Evolutionary conservation across 30 jellyfish, hydroid and myxozoan species (phyloP).

Genomic region (Hydractinia echinata): DNA sequence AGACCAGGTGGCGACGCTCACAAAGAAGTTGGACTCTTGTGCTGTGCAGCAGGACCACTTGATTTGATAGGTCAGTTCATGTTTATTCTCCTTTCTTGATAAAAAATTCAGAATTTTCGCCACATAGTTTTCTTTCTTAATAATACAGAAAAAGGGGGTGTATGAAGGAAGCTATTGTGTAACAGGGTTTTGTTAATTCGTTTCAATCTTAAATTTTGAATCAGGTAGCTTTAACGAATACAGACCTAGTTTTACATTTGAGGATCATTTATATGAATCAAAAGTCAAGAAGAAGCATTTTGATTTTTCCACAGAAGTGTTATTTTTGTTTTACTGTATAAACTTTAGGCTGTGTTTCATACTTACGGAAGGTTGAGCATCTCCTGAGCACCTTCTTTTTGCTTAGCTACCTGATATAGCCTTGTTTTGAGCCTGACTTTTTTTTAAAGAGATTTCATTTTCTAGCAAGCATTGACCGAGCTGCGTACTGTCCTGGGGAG

Average conservation of each 20-base stretch:
- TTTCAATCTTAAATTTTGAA: neutral
- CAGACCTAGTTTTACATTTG: no score
- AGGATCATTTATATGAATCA: no score
- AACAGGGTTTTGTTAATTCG: no score
- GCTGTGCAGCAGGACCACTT: conserved; percentile 47
- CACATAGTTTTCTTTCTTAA: neutral
- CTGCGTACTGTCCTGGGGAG: conserved; percentile 37
- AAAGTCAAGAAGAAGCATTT: no score
- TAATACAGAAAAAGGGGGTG: neutral
- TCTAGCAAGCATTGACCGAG: conserved; percentile 20
- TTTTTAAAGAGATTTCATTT: neutral
- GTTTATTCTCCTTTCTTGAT: neutral
- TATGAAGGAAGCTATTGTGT: no score
- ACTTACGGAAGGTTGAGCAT: no score
- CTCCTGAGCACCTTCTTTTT: neutral
- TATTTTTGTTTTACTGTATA: no score
- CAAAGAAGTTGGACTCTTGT: conserved; percentile 40
- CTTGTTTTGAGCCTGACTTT: neutral
- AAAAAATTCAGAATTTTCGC: no score
- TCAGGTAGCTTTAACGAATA: no score
- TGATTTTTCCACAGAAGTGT: no score
- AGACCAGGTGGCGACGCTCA: conserved; percentile 35
- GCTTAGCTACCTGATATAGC: neutral
- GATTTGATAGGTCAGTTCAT: conserved; percentile 31
- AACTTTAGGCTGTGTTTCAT: no score